These are phyloP conservation scores for Siphonodentalium dalli DNA, from an alignment of 2,888 invertebrate species.

Conservation along the genomic window DNA sequence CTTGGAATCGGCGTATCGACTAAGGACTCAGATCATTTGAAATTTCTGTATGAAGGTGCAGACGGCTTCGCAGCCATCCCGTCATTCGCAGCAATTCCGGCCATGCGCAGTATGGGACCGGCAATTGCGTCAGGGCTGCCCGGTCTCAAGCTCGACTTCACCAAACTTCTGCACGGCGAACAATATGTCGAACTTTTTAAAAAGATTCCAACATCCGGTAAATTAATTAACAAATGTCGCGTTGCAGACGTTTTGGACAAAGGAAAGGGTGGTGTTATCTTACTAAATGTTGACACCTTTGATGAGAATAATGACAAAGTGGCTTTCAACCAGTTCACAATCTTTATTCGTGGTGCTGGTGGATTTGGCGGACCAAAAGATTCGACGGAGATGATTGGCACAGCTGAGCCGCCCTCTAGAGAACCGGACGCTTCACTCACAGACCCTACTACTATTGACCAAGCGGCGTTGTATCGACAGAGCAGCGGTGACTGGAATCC, in stretches of 20 bases:
- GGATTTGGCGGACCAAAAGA: conserved; percentile 85
- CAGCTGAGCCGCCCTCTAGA: conserved; percentile 76
- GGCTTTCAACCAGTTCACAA: conserved; percentile 77
- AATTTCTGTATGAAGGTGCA: conserved; percentile 87
- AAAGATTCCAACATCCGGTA: conserved; percentile 71
- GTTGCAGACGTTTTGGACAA: conserved; percentile 92
- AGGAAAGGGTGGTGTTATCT: conserved; percentile 85
- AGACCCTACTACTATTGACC: conserved; percentile 82
- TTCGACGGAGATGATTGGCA: conserved; percentile 72
- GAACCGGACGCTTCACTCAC: conserved; percentile 79
- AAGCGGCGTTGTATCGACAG: conserved; percentile 79
- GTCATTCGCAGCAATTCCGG: conserved; percentile 78
- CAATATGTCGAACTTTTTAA: conserved; percentile 86
- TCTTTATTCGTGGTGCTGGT: conserved; percentile 85
- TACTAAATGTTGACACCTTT: conserved; percentile 77
- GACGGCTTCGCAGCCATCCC: conserved; percentile 85
- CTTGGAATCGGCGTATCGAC: conserved; percentile 69
- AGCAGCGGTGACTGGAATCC: conserved; percentile 87
- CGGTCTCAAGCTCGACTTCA: conserved; percentile 74
- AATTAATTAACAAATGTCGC: conserved; percentile 72
- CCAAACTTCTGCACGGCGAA: conserved; percentile 92
- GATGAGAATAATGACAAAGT: conserved; percentile 77
- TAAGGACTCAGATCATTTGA: conserved; percentile 72
- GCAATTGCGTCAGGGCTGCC: conserved; percentile 68
- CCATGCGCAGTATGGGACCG: conserved; percentile 68